Evolutionary conservation across 2,797 vertebrate species (phyloP).

Genomic region (Neomorphus geoffroyi): DNA sequence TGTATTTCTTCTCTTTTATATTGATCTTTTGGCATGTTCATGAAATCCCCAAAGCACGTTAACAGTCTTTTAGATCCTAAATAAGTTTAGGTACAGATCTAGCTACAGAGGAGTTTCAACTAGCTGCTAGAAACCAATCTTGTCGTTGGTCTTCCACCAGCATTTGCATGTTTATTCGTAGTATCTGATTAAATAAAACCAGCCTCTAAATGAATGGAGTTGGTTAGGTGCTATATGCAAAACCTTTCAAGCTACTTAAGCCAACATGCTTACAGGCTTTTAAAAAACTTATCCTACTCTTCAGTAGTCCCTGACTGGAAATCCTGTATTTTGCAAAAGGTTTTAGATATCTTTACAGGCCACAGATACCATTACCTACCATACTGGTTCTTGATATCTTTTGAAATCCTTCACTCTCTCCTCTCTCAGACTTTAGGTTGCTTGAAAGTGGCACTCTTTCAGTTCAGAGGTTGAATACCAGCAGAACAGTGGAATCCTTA

Average conservation of each 20-base stretch:
- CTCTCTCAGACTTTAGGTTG: not conserved
- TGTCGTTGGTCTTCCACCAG: not conserved
- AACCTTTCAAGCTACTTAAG: not conserved
- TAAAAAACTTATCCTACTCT: not conserved
- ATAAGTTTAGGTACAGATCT: not conserved
- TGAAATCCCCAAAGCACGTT: not conserved
- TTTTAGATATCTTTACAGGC: not conserved
- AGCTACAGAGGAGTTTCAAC: not conserved
- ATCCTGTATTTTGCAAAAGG: not conserved
- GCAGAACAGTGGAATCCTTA: not conserved
- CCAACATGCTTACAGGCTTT: not conserved
- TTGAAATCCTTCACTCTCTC: not conserved
- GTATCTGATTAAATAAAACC: not conserved
- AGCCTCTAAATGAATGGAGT: not conserved
- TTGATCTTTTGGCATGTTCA: not conserved
- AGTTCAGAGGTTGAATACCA: not conserved
- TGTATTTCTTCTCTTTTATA: not conserved
- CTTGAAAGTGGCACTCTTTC: not conserved
- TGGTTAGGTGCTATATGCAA: not conserved
- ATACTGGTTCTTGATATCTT: not conserved
- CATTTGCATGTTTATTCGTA: not conserved
- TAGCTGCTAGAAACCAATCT: not conserved
- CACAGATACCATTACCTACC: not conserved
- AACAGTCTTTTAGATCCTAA: not conserved
- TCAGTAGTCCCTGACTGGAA: not conserved